These are phyloP conservation scores for Netelia melanura DNA, from an alignment of 2,888 invertebrate genomes.

Conservation along the genomic window DNA sequence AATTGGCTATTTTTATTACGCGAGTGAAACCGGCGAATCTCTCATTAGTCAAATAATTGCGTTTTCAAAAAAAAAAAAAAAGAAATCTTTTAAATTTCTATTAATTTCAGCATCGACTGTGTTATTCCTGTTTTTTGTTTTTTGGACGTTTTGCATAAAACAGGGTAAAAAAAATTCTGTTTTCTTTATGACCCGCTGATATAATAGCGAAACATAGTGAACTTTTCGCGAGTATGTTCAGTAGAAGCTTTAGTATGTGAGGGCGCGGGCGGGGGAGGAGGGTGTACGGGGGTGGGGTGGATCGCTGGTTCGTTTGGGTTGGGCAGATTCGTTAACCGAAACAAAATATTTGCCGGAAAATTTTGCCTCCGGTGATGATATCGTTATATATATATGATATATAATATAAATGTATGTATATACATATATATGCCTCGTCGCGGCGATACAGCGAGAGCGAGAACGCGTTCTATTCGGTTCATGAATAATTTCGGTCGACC, in stretches of 20 bases:
- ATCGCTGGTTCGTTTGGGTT: constrained; percentile 28
- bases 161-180: constrained; percentile 23
- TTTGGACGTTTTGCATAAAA: not conserved
- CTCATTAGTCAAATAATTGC: too few species aligned
- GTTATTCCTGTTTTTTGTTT: not conserved
- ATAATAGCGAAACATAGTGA: not conserved
- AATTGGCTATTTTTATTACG: too few species aligned
- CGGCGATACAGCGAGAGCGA: constrained; percentile 62
- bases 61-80: too few species aligned
- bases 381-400: constrained; percentile 35
- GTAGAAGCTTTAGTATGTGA: not conserved
- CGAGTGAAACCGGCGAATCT: too few species aligned
- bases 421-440: constrained; percentile 15
- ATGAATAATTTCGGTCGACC: constrained; percentile 84
- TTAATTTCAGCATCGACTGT: not conserved
- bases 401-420: constrained; percentile 46
- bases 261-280: not conserved
- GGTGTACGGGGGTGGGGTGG: not conserved
- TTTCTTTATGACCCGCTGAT: not conserved
- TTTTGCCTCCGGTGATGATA: constrained; percentile 77
- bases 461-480: constrained; percentile 75
- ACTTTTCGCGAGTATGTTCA: constrained; percentile 14
- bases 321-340: constrained; percentile 73
- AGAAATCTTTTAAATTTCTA: not conserved
- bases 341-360: constrained; percentile 84